A percentile compares a stretch with the other conserved stretches of the same genome.
Evolutionary conservation across 2,888 invertebrate genomes (phyloP).

Genomic region (Napeogenes sylphis): DNA sequence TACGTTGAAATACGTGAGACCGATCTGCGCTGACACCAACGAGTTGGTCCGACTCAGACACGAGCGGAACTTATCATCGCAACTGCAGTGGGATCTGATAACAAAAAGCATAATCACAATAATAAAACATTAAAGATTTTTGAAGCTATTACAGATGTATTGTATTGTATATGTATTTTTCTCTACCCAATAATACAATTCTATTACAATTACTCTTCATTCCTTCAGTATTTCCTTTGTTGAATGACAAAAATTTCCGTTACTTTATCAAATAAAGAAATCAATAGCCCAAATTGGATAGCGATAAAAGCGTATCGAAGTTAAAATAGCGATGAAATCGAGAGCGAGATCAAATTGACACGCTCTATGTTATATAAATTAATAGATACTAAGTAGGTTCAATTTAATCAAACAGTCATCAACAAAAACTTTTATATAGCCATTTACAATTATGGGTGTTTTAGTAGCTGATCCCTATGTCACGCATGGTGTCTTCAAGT

Average conservation of each 20-base stretch:
- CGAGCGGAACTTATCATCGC: slow-evolving; percentile 81
- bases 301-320: too few relatives aligned
- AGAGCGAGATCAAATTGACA: background rate
- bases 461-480: too few relatives aligned
- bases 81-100: slow-evolving; percentile 82
- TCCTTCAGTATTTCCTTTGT: too few relatives aligned
- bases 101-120: background rate
- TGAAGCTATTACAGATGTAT: too few relatives aligned
- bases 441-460: background rate
- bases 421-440: background rate
- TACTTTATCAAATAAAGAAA: too few relatives aligned
- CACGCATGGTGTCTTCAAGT: too few relatives aligned
- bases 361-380: background rate
- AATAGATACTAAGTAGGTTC: background rate
- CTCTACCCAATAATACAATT: too few relatives aligned
- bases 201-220: too few relatives aligned
- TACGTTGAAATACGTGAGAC: slow-evolving; percentile 85
- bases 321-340: background rate
- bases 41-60: slow-evolving; percentile 80
- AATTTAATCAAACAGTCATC: background rate
- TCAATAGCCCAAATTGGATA: too few relatives aligned
- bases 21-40: slow-evolving; percentile 78
- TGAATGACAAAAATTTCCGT: too few relatives aligned
- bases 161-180: too few relatives aligned
- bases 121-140: background rate